phyloP scores from a whole-genome alignment of 1,140 invertebrate genomes.

The Drosophila bocki region DNA sequence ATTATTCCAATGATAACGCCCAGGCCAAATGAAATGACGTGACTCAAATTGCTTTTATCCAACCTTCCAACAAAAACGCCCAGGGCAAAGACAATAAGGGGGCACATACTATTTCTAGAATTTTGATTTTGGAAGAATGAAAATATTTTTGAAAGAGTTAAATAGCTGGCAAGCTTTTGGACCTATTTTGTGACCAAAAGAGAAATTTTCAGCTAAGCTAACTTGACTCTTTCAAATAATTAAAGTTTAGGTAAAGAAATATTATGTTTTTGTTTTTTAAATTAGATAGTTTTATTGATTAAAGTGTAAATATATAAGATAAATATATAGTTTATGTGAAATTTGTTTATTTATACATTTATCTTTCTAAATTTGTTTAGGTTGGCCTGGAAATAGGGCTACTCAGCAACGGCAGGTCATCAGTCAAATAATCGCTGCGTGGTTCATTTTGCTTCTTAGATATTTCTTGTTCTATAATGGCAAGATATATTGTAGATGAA shows the following conservation, averaged over 20 bases:
- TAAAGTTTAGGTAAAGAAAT: not conserved
- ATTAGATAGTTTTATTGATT: not conserved
- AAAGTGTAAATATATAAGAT: not conserved
- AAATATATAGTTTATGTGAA: not conserved
- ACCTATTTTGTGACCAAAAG: too few species aligned
- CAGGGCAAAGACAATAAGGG: constrained; percentile 54
- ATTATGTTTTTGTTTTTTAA: not conserved
- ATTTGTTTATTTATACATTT: not conserved
- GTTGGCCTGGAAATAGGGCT: too few species aligned
- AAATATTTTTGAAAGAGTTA: not conserved
- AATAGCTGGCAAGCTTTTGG: too few species aligned
- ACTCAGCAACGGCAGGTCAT: constrained; percentile 27
- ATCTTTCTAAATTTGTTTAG: not conserved
- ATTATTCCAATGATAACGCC: constrained; percentile 50
- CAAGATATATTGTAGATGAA: too few species aligned
- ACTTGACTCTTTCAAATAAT: not conserved
- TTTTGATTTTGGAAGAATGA: not conserved
- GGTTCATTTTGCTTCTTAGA: constrained; percentile 28
- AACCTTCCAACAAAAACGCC: constrained; percentile 48
- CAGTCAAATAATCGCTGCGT: constrained; percentile 45
- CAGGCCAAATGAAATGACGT: constrained; percentile 56
- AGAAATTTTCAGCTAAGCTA: not conserved
- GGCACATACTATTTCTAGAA: constrained; percentile 28
- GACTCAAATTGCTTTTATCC: constrained; percentile 39
- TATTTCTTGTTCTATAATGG: not conserved